Conservation (phyloP, 2,888 invertebrate species). For the Callyntrura guangdongensis region DNA sequence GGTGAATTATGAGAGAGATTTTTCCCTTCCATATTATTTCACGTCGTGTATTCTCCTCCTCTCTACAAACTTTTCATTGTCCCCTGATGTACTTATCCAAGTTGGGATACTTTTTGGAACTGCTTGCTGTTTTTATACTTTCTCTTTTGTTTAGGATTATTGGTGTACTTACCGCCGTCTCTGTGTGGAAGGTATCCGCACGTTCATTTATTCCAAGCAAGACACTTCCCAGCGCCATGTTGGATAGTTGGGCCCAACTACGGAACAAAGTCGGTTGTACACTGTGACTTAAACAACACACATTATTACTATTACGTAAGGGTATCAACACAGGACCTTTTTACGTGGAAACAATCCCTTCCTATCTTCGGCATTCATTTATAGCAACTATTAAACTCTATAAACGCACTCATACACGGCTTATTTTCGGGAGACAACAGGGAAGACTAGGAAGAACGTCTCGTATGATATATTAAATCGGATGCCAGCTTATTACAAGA, state of each 20-base stretch:
- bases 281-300: not conserved
- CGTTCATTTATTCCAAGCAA: conserved; percentile 36
- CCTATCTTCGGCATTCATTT: not conserved
- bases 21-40: conserved; percentile 65
- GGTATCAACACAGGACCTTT: not conserved
- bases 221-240: not conserved
- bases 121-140: conserved; percentile 29
- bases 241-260: not conserved
- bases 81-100: conserved; percentile 11
- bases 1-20: conserved; percentile 74
- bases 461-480: conserved; percentile 69
- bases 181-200: conserved; percentile 22
- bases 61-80: conserved; percentile 66
- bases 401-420: not conserved
- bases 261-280: not conserved
- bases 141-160: not conserved
- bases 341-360: not conserved
- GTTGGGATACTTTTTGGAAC: not conserved
- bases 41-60: conserved; percentile 12
- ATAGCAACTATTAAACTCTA: not conserved
- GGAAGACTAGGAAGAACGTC: conserved; percentile 64
- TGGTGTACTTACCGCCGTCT: not conserved
- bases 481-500: conserved; percentile 66
- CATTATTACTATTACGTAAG: not conserved
- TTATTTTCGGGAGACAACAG: conserved; percentile 48